These are phyloP conservation scores for Cacatua alba DNA, from an alignment of 2,113 vertebrate species.

Conservation along the genomic window DNA sequence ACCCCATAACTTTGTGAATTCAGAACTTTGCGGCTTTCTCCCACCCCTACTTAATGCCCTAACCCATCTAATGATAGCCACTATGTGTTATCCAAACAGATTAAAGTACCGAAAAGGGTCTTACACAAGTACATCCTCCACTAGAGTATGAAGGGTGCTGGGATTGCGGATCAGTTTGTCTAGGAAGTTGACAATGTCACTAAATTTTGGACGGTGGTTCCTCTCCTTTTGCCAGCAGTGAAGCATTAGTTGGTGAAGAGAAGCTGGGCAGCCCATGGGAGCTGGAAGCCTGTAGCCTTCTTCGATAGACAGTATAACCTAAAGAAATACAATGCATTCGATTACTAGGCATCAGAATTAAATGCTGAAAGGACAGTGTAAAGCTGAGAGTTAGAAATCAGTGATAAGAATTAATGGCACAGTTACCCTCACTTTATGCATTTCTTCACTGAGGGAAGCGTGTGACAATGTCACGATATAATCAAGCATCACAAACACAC, in stretches of 20 bases:
- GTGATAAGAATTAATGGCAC: neutral
- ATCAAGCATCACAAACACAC: neutral
- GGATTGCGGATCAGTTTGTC: constrained; percentile 96
- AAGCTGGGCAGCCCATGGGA: constrained; percentile 93
- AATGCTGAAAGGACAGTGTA: neutral
- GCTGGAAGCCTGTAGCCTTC: constrained; percentile 95
- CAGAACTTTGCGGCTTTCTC: neutral
- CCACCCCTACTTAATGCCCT: neutral
- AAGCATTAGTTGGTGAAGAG: constrained; percentile 94
- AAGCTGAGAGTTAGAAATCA: neutral
- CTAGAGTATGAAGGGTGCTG: constrained; percentile 89
- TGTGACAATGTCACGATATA: neutral
- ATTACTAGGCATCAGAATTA: neutral
- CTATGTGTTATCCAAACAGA: neutral
- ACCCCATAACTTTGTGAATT: neutral
- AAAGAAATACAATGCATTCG: neutral
- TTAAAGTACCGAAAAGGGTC: neutral
- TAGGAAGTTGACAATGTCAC: constrained; percentile 91
- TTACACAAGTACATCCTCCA: constrained; percentile 93
- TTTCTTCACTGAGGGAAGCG: neutral
- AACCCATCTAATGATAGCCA: neutral
- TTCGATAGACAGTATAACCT: constrained; percentile 97
- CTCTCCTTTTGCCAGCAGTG: constrained; percentile 98
- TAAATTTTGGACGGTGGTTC: constrained; percentile 92
- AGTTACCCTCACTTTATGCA: neutral